Base-by-base conservation (phyloP, 2,113 vertebrate species). In the Otus sunia region DNA sequence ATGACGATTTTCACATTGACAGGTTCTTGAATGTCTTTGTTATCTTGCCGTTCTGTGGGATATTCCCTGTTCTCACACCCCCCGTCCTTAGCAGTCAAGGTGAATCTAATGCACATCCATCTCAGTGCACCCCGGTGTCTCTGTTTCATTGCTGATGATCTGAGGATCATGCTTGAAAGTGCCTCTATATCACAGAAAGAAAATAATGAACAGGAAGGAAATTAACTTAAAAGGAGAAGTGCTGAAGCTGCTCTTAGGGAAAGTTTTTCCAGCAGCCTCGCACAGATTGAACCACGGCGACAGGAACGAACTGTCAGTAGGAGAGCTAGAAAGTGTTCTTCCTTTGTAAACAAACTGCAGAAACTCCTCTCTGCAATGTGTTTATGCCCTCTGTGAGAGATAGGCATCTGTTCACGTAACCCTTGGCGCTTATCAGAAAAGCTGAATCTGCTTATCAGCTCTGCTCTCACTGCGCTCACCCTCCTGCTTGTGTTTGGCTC, bases 281-380 rank as follows among this genome's bases (percentile, higher is more conserved):
- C 3, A 7, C 41, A 58, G 56, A 59, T 17, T 58, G 73, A 90
- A 68, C 49, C 34, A 10, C 0, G 0, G 77, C 0, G 1, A 36
- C 18, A 22, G 66, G 78, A 83, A n/a, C 41, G 75, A 86, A 34
- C 55, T 80, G 59, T 29, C 52, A 37, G 75, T 64, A 77, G 82
- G 75, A 92, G 41, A 88, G 47, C 78, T 62, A 16, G 80, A 34
- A 96, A 92, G 37, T 34, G 60, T 43, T 92, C 60, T 88, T 84
- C 41, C 72, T 67, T 59, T 37, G 79, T 49, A 90, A 96, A 95
- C 77, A 90, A 83, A 43, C 63, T 43, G 75, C 76, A 66, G 92
- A 68, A 96, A 59, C 88, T 83, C 55, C 59, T 62, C 4, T 37
- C 41, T 86, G 78, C 75, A 55, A 43, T 34, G 78, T 93, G 94